phyloP scores from a whole-genome alignment of 2,888 invertebrate species.

The Drosophila mayaguana region DNA sequence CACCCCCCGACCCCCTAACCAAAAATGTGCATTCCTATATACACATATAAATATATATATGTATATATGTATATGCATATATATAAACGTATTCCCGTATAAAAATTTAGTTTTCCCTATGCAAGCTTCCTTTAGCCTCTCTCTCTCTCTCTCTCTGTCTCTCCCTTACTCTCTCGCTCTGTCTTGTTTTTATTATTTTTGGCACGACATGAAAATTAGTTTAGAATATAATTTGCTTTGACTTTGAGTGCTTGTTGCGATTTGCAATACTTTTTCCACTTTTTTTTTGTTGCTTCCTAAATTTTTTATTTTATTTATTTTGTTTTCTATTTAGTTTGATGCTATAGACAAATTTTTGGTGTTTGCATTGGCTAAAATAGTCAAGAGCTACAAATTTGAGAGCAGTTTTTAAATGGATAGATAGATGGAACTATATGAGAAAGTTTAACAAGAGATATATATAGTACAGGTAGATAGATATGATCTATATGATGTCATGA shows the following conservation, averaged over 20 bases:
- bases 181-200: slow-evolving; percentile 75
- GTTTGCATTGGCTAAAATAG: slow-evolving; percentile 1
- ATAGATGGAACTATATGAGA: not conserved
- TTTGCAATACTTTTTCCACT: slow-evolving; percentile 54
- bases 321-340: slow-evolving; percentile 51
- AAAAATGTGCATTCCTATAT: slow-evolving; percentile 21
- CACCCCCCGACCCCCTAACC: not conserved
- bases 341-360: slow-evolving; percentile 60
- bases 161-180: not conserved
- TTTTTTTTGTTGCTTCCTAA: not conserved
- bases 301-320: slow-evolving; percentile 18
- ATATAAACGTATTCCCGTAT: not conserved
- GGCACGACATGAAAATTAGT: slow-evolving; percentile 80
- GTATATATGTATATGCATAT: not conserved
- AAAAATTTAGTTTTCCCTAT: slow-evolving; percentile 33
- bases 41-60: slow-evolving; percentile 3
- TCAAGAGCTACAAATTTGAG: not conserved
- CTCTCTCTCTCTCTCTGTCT: not conserved
- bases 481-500: too few species aligned
- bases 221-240: slow-evolving; percentile 80
- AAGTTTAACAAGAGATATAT: too few species aligned
- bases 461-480: not conserved
- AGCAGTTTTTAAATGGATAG: not conserved
- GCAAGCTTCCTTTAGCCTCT: slow-evolving; percentile 15
- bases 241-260: slow-evolving; percentile 79